Evolutionary conservation across 1,140 invertebrate species (phyloP), one percentile per base, ranked within the genome.

Genomic region (Polypedilum vanderplanki): DNA sequence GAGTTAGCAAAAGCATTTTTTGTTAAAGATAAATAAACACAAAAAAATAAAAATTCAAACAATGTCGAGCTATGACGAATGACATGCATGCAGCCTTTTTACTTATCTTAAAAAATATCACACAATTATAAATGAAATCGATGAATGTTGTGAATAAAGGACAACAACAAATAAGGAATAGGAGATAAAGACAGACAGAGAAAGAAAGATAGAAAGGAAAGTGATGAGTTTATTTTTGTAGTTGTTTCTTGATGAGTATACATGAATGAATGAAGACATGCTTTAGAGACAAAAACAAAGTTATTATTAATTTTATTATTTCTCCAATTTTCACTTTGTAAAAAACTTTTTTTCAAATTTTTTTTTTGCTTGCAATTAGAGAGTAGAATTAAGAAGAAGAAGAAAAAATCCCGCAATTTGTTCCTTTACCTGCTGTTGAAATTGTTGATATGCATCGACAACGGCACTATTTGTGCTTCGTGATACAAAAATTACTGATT

Each of bases 401-500:
- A 40, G 24, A 70, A 40, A 73, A 40, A 73, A 40, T 24, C 20
- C 33, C 33, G 41, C 17, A 20, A 74, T 74, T 77, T 75, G 79
- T 77, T 46, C 80, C 77, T 81, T 82, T 78, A 83, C 86, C 78
- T 78, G 83, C 80, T 78, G 76, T 80, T 79, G n/a, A 80, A 78
- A 78, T 79, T 79, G 76, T 79, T 82, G 77, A 80, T 81, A 77
- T 78, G 77, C 80, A 83, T 76, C 80, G 79, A 74, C 78, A 78
- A 74, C 84, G 85, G 73, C 83, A 80, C 75, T 86, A 85, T 77
- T 83, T 78, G 87, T 82, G 85, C 87, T 89, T 77, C 89, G 85
- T 79, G 90, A 87, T 46, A 92, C 87, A 79, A 81, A 80, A 77
- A 93, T 92, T 81, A 93, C 91, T 75, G 91, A 92, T 83, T 94